Evolutionary conservation across 2,888 invertebrate species (phyloP).

Genomic region (Leucophora obtusa): DNA sequence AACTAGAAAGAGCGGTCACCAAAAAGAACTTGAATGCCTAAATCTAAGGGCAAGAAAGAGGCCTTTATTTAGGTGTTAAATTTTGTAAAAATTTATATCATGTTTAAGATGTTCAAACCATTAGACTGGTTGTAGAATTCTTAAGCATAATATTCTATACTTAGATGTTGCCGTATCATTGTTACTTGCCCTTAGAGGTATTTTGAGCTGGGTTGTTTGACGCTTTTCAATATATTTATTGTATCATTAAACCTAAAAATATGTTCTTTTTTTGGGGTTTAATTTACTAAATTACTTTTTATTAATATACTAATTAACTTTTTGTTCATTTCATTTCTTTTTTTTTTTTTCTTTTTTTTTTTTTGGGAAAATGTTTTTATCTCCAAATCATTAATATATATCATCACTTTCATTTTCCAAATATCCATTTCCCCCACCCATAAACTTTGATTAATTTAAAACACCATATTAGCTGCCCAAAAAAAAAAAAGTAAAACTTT

Average conservation of each 20-base stretch:
- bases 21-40: too few species aligned
- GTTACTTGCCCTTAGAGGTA: too few species aligned
- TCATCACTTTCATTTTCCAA: constrained; percentile 15
- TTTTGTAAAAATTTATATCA: too few species aligned
- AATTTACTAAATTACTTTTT: constrained; percentile 28
- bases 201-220: too few species aligned
- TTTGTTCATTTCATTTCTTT: background rate
- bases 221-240: background rate
- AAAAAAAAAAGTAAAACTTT: constrained; percentile 9
- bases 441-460: constrained; percentile 25
- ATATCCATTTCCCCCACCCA: background rate
- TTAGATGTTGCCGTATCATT: too few species aligned
- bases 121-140: too few species aligned
- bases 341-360: background rate
- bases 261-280: constrained; percentile 8
- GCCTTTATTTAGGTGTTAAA: too few species aligned
- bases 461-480: constrained; percentile 2
- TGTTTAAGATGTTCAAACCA: too few species aligned
- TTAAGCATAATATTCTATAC: too few species aligned
- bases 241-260: background rate
- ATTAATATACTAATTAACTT: constrained; percentile 30
- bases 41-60: too few species aligned
- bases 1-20: too few species aligned
- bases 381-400: constrained; percentile 11
- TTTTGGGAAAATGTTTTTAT: background rate